Percentiles rank a stretch among this genome's conserved stretches.
Conservation (phyloP, 2,888 invertebrate species). For the Tethea ocularis region DNA sequence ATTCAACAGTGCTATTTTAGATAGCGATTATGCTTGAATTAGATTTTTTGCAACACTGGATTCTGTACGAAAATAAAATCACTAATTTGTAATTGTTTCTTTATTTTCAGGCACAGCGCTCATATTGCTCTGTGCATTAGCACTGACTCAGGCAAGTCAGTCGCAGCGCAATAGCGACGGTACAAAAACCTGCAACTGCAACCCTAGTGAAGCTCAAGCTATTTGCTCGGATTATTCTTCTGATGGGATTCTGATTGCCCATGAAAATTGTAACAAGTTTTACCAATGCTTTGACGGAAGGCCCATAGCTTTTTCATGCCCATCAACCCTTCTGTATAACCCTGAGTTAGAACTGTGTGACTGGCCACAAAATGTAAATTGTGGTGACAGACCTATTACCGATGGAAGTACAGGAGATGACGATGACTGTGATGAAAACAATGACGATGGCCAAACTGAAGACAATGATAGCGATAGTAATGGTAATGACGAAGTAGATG, state of each 20-base stretch:
- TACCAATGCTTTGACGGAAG: constrained; percentile 40
- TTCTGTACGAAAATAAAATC: too few species aligned
- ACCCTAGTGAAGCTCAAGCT: background rate
- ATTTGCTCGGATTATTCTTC: background rate
- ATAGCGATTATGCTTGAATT: background rate
- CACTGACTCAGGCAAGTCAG: constrained; percentile 43
- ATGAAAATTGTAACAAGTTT: constrained; percentile 45
- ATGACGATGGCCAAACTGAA: constrained; percentile 12
- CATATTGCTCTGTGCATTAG: constrained; percentile 55
- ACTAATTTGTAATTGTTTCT: constrained; percentile 8
- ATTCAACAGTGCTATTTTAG: too few species aligned
- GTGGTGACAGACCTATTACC: constrained; percentile 35
- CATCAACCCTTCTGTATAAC: constrained; percentile 35
- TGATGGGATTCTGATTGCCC: constrained; percentile 29
- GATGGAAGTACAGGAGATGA: constrained; percentile 12
- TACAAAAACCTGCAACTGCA: constrained; percentile 33
- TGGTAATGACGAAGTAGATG: constrained; percentile 12
- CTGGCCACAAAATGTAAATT: constrained; percentile 44
- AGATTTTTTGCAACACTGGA: too few species aligned
- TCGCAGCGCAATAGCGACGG: constrained; percentile 34
- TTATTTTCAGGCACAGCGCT: constrained; percentile 52
- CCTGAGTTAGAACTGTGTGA: constrained; percentile 36
- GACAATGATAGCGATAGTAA: constrained; percentile 12
- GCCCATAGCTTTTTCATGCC: constrained; percentile 35
- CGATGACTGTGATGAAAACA: constrained; percentile 17